Percentiles rank a stretch among this genome's conserved stretches.
Evolutionary conservation across 1,140 invertebrate species (phyloP).

Genomic region (Acromyrmex charruanus): DNA sequence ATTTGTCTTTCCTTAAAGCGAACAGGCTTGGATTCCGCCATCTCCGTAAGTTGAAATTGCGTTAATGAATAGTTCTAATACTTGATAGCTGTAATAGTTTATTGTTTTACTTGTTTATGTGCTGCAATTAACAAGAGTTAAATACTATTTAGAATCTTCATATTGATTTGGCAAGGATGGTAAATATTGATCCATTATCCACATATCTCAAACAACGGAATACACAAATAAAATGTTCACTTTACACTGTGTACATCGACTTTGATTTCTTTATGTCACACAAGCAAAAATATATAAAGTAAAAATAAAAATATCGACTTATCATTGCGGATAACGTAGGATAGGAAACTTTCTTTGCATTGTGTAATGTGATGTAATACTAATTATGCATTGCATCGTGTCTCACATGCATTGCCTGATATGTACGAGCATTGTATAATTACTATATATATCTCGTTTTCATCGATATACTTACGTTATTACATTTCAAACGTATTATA

Average conservation of each 20-base stretch:
- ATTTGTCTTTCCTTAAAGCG: constrained; percentile 79
- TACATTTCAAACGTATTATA: not conserved
- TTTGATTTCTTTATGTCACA: not conserved
- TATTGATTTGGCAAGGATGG: not conserved
- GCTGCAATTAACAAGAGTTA: constrained; percentile 34
- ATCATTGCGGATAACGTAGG: not conserved
- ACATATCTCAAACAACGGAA: not conserved
- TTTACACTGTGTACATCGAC: not conserved
- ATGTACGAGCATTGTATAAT: not conserved
- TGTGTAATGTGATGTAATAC: not conserved
- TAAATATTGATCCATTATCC: not conserved
- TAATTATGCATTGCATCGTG: not conserved
- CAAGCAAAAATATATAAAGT: not conserved
- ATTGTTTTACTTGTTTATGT: not conserved
- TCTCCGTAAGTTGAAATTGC: constrained; percentile 80
- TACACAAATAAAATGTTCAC: constrained; percentile 1
- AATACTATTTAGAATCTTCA: not conserved
- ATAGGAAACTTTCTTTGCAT: not conserved
- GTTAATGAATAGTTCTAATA: constrained; percentile 22
- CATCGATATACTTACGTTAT: not conserved
- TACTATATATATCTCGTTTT: not conserved
- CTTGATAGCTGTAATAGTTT: constrained; percentile 7
- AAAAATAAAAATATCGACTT: not conserved
- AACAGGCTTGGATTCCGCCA: constrained; percentile 80
- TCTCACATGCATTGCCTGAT: not conserved